Percentiles rank a stretch among this genome's conserved stretches.
Conservation (phyloP, 2,113 vertebrate genomes). For the Sphyrna mokarran region DNA sequence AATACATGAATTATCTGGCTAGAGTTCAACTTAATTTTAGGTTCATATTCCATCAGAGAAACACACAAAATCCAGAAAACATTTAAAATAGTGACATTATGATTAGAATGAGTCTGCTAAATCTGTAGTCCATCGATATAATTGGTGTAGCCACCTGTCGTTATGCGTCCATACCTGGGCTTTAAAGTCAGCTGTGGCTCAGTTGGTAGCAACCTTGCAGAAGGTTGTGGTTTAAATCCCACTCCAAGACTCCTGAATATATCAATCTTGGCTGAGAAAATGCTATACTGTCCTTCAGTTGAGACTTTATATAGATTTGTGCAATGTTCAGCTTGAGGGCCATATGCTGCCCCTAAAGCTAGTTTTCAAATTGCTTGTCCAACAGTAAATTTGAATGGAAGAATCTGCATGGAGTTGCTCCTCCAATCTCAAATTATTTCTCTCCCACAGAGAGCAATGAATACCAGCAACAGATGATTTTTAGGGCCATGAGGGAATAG, state of each 20-base stretch:
- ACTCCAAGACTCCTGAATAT: background rate
- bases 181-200: background rate
- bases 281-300: background rate
- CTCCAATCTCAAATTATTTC: too few relatives aligned
- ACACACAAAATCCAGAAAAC: background rate
- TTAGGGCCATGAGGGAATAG: too few relatives aligned
- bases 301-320: too few relatives aligned
- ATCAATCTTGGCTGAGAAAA: too few relatives aligned
- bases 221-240: background rate
- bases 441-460: too few relatives aligned
- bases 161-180: background rate
- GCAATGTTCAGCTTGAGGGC: too few relatives aligned
- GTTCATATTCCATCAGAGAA: background rate
- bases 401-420: too few relatives aligned
- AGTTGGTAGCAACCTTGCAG: background rate
- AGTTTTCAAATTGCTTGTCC: too few relatives aligned
- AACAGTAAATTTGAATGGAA: too few relatives aligned
- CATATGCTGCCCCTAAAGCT: too few relatives aligned
- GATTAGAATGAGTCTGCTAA: background rate
- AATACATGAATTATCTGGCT: background rate
- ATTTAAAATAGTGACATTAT: background rate
- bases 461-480: too few relatives aligned
- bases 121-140: background rate
- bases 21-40: background rate
- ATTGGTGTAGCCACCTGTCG: background rate